A percentile compares a stretch with the other conserved stretches of the same genome.
Evolutionary conservation across 1,140 invertebrate genomes (phyloP).

Genomic region (Drosophila mauritiana): DNA sequence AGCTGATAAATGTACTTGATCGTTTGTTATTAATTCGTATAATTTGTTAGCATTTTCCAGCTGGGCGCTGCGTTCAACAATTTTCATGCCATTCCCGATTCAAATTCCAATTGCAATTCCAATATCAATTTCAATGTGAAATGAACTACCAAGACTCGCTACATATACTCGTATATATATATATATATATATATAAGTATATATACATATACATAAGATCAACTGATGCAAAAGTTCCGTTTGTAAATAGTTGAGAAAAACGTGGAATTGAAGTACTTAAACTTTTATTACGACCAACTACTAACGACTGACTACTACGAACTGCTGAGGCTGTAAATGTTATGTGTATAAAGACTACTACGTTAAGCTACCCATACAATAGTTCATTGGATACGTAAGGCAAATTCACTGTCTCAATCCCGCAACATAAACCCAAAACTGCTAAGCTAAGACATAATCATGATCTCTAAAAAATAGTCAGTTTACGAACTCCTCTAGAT

Average conservation of each 20-base stretch:
- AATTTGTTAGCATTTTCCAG: constrained; percentile 64
- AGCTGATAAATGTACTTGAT: constrained; percentile 80
- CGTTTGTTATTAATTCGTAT: constrained; percentile 71
- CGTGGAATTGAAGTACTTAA: constrained; percentile 46
- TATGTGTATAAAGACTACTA: constrained; percentile 61
- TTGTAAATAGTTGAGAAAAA: constrained; percentile 62
- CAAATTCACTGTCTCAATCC: constrained; percentile 69
- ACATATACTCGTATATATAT: constrained; percentile 15
- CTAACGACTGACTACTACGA: constrained; percentile 15
- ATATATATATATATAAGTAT: constrained; percentile 23
- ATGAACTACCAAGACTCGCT: constrained; percentile 66
- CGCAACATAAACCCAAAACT: constrained; percentile 39
- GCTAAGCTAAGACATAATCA: constrained; percentile 46
- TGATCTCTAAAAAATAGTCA: constrained; percentile 37
- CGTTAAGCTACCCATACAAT: constrained; percentile 73
- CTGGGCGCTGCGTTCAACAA: constrained; percentile 14
- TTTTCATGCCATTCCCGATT: constrained; percentile 25
- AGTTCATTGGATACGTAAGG: constrained; percentile 74
- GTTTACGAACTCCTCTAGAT: constrained; percentile 32
- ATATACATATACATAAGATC: constrained; percentile 28
- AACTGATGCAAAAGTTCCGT: constrained; percentile 43
- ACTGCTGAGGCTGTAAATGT: constrained; percentile 40
- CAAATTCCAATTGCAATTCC: constrained; percentile 58
- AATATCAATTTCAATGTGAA: constrained; percentile 79
- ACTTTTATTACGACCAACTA: constrained; percentile 38